Evolutionary conservation across 1,140 invertebrate species (phyloP).

Genomic region (Drosophila arawakana): DNA sequence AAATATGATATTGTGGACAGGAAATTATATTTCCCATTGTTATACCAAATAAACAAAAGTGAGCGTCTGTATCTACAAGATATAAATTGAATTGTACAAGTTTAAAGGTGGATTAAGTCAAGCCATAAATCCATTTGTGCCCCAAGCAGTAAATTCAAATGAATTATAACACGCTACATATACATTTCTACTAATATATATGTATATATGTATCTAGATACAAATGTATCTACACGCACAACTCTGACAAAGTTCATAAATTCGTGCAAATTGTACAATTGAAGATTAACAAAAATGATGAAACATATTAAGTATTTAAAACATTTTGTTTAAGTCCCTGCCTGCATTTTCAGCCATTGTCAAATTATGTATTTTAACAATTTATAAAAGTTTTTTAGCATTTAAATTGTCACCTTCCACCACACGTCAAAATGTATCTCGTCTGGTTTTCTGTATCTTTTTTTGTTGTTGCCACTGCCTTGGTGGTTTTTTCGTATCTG

Average conservation of each 20-base stretch:
- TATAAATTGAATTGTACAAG: slow-evolving; percentile 73
- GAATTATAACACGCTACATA: slow-evolving; percentile 29
- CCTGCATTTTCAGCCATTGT: slow-evolving; percentile 10
- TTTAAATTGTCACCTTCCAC: slow-evolving; percentile 37
- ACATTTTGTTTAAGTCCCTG: slow-evolving; percentile 1
- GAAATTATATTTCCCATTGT: slow-evolving; percentile 71
- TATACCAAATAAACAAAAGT: slow-evolving; percentile 2
- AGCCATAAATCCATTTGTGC: slow-evolving; percentile 62
- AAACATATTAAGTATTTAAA: slow-evolving; percentile 6
- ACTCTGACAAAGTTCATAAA: slow-evolving; percentile 15
- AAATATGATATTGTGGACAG: slow-evolving; percentile 67
- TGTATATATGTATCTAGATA: slow-evolving; percentile 1
- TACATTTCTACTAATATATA: slow-evolving; percentile 10
- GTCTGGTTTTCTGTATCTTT: slow-evolving; percentile 23
- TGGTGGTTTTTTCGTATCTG: background rate
- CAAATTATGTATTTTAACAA: slow-evolving; percentile 26
- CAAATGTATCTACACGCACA: slow-evolving; percentile 1
- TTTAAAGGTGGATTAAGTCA: slow-evolving; percentile 80
- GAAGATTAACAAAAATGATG: slow-evolving; percentile 20
- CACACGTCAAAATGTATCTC: slow-evolving; percentile 26
- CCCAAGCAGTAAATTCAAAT: slow-evolving; percentile 63
- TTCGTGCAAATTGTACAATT: slow-evolving; percentile 20
- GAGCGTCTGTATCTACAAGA: slow-evolving; percentile 23
- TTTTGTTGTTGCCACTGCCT: slow-evolving; percentile 18
- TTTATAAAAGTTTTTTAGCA: slow-evolving; percentile 23